phyloP scores from a whole-genome alignment of 2,888 invertebrate species.

The Pammene aurita region DNA sequence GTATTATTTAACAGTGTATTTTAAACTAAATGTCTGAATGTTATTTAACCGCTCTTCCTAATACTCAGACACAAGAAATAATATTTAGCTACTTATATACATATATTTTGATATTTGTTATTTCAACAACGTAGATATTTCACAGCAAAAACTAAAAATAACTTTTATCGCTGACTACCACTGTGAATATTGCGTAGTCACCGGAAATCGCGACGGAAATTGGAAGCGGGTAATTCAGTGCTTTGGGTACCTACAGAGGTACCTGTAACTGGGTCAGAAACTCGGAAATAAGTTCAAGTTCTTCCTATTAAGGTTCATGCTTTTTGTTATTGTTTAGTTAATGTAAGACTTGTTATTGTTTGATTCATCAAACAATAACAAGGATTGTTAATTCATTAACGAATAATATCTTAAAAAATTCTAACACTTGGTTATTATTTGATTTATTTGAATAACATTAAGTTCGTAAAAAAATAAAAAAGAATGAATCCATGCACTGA shows the following conservation, averaged over 20 bases:
- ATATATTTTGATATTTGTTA: neutral
- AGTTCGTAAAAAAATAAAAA: too few species aligned
- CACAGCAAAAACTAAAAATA: neutral
- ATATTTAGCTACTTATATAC: too few species aligned
- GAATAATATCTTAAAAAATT: too few species aligned
- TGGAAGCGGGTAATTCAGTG: slow-evolving; percentile 6
- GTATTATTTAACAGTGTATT: too few species aligned
- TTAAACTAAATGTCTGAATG: too few species aligned
- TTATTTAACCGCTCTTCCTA: too few species aligned
- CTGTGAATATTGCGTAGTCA: slow-evolving; percentile 6
- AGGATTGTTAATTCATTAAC: too few species aligned
- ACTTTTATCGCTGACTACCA: neutral
- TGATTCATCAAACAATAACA: too few species aligned
- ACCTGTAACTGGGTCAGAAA: neutral
- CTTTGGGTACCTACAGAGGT: neutral
- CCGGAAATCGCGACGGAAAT: slow-evolving; percentile 19
- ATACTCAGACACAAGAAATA: too few species aligned
- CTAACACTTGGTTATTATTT: too few species aligned
- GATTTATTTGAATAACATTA: too few species aligned
- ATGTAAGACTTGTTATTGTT: neutral
- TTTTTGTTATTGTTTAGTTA: neutral
- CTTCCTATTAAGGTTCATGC: neutral
- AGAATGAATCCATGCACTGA: too few species aligned
- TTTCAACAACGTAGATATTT: neutral
- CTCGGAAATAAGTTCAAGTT: neutral